Base-by-base conservation (phyloP, 2,797 vertebrate species). In the Helicolenus hilgendorfi region DNA sequence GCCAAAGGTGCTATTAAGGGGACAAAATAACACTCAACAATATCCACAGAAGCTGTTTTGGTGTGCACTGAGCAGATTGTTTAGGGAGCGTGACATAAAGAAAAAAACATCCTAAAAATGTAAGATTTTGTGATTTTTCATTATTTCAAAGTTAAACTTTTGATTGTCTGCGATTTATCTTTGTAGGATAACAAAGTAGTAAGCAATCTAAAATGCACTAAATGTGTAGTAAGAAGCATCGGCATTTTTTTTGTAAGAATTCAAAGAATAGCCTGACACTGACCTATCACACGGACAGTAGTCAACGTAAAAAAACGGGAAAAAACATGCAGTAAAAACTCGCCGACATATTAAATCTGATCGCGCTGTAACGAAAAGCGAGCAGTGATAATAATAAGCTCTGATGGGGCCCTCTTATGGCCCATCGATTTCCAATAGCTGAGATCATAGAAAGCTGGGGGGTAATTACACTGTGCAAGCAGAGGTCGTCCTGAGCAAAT, bases 381-480 rank as follows among this genome's bases (percentile, higher is more conserved):
- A 94, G 94, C 92, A 45, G 87, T 95, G 95, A 96, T 96, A 96
- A 95, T 96, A 96, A 97, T 96, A 93, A 92, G 92, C 89, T 94
- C 85, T 94, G 96, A 97, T 97, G 95, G 95, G 92, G 89, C 94
- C 92, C 95, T 96, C 96, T 96, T 95, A 96, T 96, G 91, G 95
- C 73, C 91, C 95, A 97, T 97, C 94, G 97, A 97, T 97, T 97
- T 97, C 97, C 97, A 95, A 97, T 97, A 97, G 95, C 84, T 79
- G 89, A 92, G 95, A 96, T 97, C 95, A 97, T 96, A 96, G 93
- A 95, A 93, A 95, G 92, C 92, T 82, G 89, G 92, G 91, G 94
- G 95, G 95, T 97, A 96, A 97, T 97, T 97, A 97, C 96, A 96
- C 94, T 94, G 96, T 94, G 96, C 95, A 96, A 94, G 96, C 95